These are phyloP conservation scores for Smittia aterrima DNA, from an alignment of 2,888 invertebrate species.

Conservation along the genomic window DNA sequence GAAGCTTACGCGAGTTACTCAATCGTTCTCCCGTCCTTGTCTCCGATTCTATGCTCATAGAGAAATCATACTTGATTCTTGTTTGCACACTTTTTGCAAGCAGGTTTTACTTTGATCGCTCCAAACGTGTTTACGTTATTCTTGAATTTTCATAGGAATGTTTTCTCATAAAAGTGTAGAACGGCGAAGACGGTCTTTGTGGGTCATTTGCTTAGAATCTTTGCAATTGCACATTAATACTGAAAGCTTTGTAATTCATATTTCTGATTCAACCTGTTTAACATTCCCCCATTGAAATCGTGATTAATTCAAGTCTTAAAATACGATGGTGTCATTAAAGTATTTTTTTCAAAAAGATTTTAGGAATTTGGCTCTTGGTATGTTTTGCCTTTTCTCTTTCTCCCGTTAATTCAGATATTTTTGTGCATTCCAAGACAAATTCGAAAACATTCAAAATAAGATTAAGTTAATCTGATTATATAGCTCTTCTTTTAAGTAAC, in stretches of 20 bases:
- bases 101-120: neutral
- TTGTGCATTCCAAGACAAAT: neutral
- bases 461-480: neutral
- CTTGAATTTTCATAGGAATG: neutral
- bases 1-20: slow-evolving; percentile 2
- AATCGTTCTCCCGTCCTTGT: slow-evolving; percentile 14
- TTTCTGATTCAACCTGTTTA: too few species aligned
- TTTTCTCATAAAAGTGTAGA: neutral
- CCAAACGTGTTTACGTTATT: neutral
- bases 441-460: neutral
- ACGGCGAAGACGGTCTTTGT: neutral
- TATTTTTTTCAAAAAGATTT: too few species aligned
- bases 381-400: too few species aligned
- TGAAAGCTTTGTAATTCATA: too few species aligned
- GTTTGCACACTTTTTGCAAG: slow-evolving; percentile 16
- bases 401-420: neutral
- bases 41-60: neutral
- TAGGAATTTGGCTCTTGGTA: too few species aligned
- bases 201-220: too few species aligned
- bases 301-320: too few species aligned
- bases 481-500: too few species aligned
- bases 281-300: too few species aligned
- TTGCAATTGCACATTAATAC: too few species aligned
- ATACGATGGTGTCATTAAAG: too few species aligned
- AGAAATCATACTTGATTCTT: neutral